Evolutionary conservation across 2,113 vertebrate species (phyloP).

Genomic region (Gadus macrocephalus): DNA sequence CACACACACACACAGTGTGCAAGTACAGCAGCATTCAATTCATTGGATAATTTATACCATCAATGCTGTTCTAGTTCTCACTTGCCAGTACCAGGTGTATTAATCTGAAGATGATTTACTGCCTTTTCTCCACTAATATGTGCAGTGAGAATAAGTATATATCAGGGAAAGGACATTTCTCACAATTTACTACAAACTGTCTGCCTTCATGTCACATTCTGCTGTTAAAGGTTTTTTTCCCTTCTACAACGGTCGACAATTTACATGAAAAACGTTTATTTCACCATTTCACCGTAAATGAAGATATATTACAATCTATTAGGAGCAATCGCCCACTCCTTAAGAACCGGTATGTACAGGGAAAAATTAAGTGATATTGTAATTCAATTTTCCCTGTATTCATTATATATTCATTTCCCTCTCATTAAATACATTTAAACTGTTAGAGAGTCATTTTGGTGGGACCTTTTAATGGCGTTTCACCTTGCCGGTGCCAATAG

Average conservation of each 20-base stretch:
- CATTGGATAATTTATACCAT: conserved; percentile 11
- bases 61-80: conserved; percentile 9
- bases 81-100: conserved; percentile 13
- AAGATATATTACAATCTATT: conserved; percentile 42
- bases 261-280: conserved; percentile 53
- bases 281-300: conserved; percentile 46
- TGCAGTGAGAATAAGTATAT: conserved; percentile 41
- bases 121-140: conserved; percentile 33
- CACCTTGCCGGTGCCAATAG: conserved; percentile 34
- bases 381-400: conserved; percentile 54
- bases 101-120: conserved; percentile 39
- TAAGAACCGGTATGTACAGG: conserved; percentile 34
- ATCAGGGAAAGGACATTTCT: conserved; percentile 42
- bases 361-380: conserved; percentile 42
- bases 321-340: conserved; percentile 23
- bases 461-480: conserved; percentile 52
- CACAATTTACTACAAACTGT: conserved; percentile 46
- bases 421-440: conserved; percentile 52
- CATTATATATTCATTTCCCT: conserved; percentile 14
- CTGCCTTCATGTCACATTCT: conserved; percentile 33
- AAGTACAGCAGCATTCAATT: conserved; percentile 5
- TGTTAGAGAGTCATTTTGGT: conserved; percentile 51
- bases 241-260: conserved; percentile 35
- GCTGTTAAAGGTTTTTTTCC: conserved; percentile 36
- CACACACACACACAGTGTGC: neutral